Evolutionary conservation across 2,797 vertebrate genomes (phyloP).

Genomic region (Eidolon dupreanum): DNA sequence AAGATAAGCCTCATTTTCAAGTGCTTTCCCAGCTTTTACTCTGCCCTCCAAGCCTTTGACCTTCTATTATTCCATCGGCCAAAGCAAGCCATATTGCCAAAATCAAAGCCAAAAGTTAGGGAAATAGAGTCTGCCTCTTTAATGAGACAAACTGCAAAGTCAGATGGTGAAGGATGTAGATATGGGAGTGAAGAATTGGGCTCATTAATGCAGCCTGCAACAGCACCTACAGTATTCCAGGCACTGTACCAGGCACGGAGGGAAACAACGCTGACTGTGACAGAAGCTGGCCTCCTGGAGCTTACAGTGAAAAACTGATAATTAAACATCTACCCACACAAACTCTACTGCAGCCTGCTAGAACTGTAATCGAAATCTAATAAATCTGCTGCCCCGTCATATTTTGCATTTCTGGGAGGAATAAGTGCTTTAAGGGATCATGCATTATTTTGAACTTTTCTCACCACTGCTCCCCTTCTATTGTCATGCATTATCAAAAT

Average conservation of each 20-base stretch:
- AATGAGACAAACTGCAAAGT: background rate
- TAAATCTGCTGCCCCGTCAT: background rate
- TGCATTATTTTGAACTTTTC: background rate
- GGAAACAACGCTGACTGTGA: background rate
- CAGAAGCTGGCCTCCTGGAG: background rate
- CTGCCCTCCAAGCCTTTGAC: background rate
- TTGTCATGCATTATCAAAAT: conserved; percentile 23
- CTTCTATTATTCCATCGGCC: background rate
- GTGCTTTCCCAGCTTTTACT: background rate
- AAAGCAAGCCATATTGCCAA: background rate
- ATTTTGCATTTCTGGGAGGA: background rate
- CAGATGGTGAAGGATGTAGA: background rate
- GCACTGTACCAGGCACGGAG: background rate
- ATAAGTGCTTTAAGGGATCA: background rate
- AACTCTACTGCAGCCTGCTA: background rate
- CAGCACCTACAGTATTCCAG: background rate
- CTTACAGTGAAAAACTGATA: background rate
- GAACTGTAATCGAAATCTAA: conserved; percentile 18
- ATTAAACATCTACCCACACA: background rate
- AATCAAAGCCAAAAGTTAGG: background rate
- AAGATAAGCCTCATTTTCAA: conserved; percentile 1
- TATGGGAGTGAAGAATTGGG: background rate
- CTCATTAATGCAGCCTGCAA: background rate
- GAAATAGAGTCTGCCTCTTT: background rate
- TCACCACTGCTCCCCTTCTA: background rate